phyloP scores from a whole-genome alignment of 2,888 invertebrate genomes.

The Lepeophtheirus nordmannii region DNA sequence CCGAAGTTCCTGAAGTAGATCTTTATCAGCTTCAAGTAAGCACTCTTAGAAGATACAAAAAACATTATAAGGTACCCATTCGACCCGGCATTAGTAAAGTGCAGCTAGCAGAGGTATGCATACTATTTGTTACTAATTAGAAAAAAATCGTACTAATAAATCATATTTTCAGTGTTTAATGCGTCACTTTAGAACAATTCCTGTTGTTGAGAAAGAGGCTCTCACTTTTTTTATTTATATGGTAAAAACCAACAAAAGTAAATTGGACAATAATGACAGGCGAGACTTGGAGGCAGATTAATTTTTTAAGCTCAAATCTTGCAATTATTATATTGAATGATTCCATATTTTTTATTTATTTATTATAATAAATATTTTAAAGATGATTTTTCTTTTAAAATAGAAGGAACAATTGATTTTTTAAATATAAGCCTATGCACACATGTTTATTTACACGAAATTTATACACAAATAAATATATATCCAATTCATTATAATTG shows the following conservation, averaged over 20 bases:
- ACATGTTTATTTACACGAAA: too few relatives aligned
- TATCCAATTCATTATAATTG: too few relatives aligned
- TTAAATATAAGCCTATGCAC: too few relatives aligned
- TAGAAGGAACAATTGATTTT: too few relatives aligned
- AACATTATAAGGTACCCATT: slow-evolving; percentile 78
- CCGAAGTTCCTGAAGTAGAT: slow-evolving; percentile 76
- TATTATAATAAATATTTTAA: too few relatives aligned
- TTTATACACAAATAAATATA: too few relatives aligned
- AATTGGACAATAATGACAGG: slow-evolving; percentile 54
- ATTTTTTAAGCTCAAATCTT: neutral
- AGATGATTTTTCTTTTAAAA: too few relatives aligned
- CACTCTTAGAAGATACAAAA: slow-evolving; percentile 73
- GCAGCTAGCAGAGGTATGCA: slow-evolving; percentile 80
- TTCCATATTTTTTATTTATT: too few relatives aligned
- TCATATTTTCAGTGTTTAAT: slow-evolving; percentile 58
- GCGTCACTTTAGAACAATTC: slow-evolving; percentile 88
- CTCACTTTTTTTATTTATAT: slow-evolving; percentile 88
- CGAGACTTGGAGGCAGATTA: slow-evolving; percentile 10
- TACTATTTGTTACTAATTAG: neutral
- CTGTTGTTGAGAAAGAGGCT: slow-evolving; percentile 84
- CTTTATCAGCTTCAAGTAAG: slow-evolving; percentile 82
- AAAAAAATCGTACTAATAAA: slow-evolving; percentile 18
- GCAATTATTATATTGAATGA: too few relatives aligned
- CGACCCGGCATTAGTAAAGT: slow-evolving; percentile 84
- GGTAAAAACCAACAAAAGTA: slow-evolving; percentile 80